Base-by-base conservation (phyloP, 2,888 invertebrate species). In the Nomada ferruginata region DNA sequence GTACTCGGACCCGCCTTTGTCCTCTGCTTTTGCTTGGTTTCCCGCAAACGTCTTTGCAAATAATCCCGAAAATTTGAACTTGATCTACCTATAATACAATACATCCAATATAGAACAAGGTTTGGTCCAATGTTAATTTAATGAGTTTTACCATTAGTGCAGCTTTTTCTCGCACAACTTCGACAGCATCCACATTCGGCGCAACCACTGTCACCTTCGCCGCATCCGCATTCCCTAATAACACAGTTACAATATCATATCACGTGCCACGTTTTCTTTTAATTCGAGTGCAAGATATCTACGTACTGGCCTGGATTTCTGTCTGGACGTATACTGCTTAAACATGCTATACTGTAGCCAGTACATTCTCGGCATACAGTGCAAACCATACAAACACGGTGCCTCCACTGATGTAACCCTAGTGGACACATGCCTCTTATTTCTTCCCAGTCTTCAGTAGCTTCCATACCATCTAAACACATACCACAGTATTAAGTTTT, bases 151-250 rank as follows among this genome's bases (percentile, higher is more conserved):
- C 91, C 92, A 84, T 94, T 95, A 89, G 95, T 95, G 59, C 95
- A 95, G 81, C 94, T 95, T 94, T 96, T 96, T 87, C 96, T 95
- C 2, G 97, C 98, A 93, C 99, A 99, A 2, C 96, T 95, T 59
- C 98, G 95, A 92, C 99, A 99, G 52, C 97, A 96, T 2, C 99
- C 99, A 94, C 99, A 99, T 83, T 97, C 96, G 1, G 97, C 96
- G 92, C 99, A 99, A 0, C 99, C 99, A 72, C 98, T 97, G 93
- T 99, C 98, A 0, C 99, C 99, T 92, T 97, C 97, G 2, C 99
- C 99, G 94, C 99, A 99, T 0, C 98, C 98, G 94, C 99, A 99
- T 90, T 97, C 97, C 91, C 98, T 98, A 88, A 52, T 91, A 86
- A 68, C 98, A 87, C 90, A 81, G 3, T 47, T 29, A 61, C 60